Evolutionary conservation across 2,113 vertebrate species (phyloP).

Genomic region (Buteo buteo): DNA sequence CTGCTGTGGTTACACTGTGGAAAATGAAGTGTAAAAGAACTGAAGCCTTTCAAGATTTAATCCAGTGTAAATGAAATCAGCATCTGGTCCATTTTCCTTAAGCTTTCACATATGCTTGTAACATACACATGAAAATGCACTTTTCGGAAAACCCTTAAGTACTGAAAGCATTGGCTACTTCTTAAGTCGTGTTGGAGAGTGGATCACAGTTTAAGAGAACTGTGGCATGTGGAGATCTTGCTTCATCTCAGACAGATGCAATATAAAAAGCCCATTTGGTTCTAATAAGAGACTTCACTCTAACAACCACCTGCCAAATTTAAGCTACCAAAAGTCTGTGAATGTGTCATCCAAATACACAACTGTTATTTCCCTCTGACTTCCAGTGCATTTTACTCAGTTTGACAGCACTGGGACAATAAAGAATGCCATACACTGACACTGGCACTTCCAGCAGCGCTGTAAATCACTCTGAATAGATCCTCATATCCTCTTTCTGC

Average conservation of each 20-base stretch:
- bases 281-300: background rate
- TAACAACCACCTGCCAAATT: background rate
- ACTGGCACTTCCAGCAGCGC: background rate
- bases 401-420: background rate
- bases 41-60: background rate
- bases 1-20: background rate
- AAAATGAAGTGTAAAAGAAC: background rate
- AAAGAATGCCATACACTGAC: background rate
- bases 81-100: constrained; percentile 11
- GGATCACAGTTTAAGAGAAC: background rate
- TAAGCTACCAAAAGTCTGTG: background rate
- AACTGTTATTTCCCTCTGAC: background rate
- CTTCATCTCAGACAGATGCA: background rate
- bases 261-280: background rate
- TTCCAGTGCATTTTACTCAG: background rate
- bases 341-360: background rate
- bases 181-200: background rate
- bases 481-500: background rate
- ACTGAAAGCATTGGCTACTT: background rate
- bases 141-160: background rate
- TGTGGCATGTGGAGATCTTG: background rate
- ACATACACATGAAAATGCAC: background rate
- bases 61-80: background rate
- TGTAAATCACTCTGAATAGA: background rate
- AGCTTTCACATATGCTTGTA: background rate